Evolutionary conservation across 2,797 vertebrate genomes (phyloP), one percentile per base, ranked within the genome.

Genomic region (Spea hammondii): DNA sequence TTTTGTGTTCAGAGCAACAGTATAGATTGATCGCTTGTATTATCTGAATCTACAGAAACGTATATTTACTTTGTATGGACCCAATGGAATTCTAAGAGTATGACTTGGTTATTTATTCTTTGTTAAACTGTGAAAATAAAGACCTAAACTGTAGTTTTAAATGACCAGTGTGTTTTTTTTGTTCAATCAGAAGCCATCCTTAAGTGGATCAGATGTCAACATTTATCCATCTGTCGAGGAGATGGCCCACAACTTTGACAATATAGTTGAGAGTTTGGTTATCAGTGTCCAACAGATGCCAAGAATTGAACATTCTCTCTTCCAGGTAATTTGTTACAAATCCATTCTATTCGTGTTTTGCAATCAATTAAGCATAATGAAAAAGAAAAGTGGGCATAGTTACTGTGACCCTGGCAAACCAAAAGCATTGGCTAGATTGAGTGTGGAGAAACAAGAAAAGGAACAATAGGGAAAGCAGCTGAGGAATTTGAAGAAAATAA

Each of bases 161-260:
- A 62, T 72, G 71, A 45, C 13, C 53, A 6, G 46, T 76, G 13
- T 74, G 5, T 71, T 50, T 14, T 60, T 10, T 70, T 83, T 62
- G 17, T 17, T 17, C 6, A 11, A 4, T 32, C 57, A 83, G 72
- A 72, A 73, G 44, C 69, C 75, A 50, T 71, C 47, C 44, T 72
- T 82, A 47, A 72, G 86, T 77, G 60, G 72, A 12, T 45, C 1
- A 51, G 11, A 45, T 70, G 69, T 77, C 8, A 2, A 59, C 32
- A 77, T 84, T 76, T 83, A 83, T 2, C 72, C 54, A 77, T 71
- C 74, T 81, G 4, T 65, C 76, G 64, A 73, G 74, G 76, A 85
- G 62, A 78, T 84, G 62, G 55, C 77, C 17, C 57, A 54, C 47
- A 65, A 79, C 66, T 82, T 5, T 69, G 47, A 65, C 13, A 0